phyloP scores from a whole-genome alignment of 2,797 vertebrate species.

The Sebastes matsubarae region DNA sequence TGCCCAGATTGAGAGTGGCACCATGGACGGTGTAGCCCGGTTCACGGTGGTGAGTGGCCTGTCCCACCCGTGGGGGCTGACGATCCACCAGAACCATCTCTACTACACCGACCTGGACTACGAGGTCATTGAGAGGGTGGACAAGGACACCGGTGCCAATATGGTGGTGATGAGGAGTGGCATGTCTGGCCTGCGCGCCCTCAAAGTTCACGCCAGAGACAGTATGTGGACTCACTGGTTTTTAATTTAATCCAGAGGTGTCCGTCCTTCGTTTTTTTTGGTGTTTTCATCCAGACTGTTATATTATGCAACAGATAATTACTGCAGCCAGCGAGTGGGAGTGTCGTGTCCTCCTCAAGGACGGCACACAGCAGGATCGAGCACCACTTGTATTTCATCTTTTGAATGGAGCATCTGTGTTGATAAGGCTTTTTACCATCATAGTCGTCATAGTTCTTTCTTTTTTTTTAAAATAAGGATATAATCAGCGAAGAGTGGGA shows the following conservation, averaged over 20 bases:
- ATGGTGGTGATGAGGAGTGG: slow-evolving; percentile 81
- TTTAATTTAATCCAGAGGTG: not conserved
- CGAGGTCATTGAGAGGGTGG: slow-evolving; percentile 82
- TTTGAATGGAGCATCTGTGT: not conserved
- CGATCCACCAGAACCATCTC: slow-evolving; percentile 75
- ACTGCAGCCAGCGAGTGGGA: not conserved
- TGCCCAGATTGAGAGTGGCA: slow-evolving; percentile 78
- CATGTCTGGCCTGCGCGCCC: slow-evolving; percentile 71
- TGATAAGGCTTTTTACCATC: not conserved
- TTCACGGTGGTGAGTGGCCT: slow-evolving; percentile 72
- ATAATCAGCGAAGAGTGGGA: not conserved
- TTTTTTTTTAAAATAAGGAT: not conserved
- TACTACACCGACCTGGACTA: slow-evolving; percentile 83
- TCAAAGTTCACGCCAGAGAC: slow-evolving; percentile 83
- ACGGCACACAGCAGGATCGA: not conserved
- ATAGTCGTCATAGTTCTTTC: not conserved
- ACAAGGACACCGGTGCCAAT: slow-evolving; percentile 73
- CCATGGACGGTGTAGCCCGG: slow-evolving; percentile 75
- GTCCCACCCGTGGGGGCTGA: slow-evolving; percentile 80
- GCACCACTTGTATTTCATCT: not conserved
- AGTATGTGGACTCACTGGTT: slow-evolving; percentile 54
- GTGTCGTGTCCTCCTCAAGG: slow-evolving; percentile 23
- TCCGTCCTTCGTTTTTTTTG: not conserved
- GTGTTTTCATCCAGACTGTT: slow-evolving; percentile 19
- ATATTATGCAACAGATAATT: slow-evolving; percentile 35